These are phyloP conservation scores for Melieria omissa DNA, from an alignment of 2,888 invertebrate species.

Conservation along the genomic window DNA sequence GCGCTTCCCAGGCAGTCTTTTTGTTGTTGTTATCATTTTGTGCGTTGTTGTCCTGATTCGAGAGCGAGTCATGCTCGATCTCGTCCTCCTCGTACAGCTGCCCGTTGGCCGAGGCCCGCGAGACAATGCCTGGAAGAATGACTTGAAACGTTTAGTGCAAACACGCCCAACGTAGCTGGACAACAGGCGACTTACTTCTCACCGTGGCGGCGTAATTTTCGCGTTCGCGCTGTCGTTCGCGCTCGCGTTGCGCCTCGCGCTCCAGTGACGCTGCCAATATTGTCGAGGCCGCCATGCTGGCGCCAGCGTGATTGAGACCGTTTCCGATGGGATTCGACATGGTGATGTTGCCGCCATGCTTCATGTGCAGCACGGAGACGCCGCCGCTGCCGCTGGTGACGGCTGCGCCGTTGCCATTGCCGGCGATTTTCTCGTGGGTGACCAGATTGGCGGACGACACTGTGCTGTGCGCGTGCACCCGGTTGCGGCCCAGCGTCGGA, in stretches of 20 bases:
- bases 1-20: slow-evolving; percentile 63
- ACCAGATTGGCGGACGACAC: slow-evolving; percentile 65
- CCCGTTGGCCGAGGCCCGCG: slow-evolving; percentile 67
- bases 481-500: slow-evolving; percentile 59
- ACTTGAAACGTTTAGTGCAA: slow-evolving; percentile 31
- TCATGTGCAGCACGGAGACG: slow-evolving; percentile 62
- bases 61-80: slow-evolving; percentile 63
- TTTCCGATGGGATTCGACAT: slow-evolving; percentile 63
- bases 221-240: slow-evolving; percentile 64
- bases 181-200: slow-evolving; percentile 68
- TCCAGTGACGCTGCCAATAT: slow-evolving; percentile 71
- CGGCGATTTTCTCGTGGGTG: slow-evolving; percentile 61
- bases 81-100: slow-evolving; percentile 68
- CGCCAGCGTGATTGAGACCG: slow-evolving; percentile 67
- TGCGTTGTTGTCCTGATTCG: slow-evolving; percentile 48
- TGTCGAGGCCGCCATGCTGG: slow-evolving; percentile 71
- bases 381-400: slow-evolving; percentile 53
- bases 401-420: slow-evolving; percentile 54
- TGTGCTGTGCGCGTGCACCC: slow-evolving; percentile 64
- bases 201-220: slow-evolving; percentile 70
- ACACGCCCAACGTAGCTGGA: slow-evolving; percentile 2
- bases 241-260: slow-evolving; percentile 64
- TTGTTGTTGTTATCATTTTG: slow-evolving; percentile 52
- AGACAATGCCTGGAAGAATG: slow-evolving; percentile 68
- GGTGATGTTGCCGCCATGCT: slow-evolving; percentile 59